These are phyloP conservation scores for Tetramorium parvispinum DNA, from an alignment of 1,140 invertebrate genomes.

Conservation along the genomic window DNA sequence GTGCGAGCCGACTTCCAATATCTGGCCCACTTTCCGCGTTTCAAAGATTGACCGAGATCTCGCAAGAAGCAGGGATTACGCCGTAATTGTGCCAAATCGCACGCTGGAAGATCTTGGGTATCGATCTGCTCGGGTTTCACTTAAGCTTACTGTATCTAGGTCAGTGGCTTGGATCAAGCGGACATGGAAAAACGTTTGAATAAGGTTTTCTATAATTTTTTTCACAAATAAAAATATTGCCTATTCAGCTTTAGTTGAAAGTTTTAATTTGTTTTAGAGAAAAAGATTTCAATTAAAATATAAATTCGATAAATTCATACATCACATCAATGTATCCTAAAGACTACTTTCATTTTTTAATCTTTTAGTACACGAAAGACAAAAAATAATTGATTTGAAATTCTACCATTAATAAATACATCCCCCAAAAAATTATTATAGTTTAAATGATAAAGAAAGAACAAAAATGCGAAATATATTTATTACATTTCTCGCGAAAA, in stretches of 20 bases:
- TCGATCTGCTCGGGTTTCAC: slow-evolving; percentile 6
- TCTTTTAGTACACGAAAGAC: not conserved
- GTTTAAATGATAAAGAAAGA: not conserved
- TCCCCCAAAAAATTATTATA: not conserved
- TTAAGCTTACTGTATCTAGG: slow-evolving; percentile 49
- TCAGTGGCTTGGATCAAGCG: slow-evolving; percentile 6
- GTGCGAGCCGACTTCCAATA: slow-evolving; percentile 44
- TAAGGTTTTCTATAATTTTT: not conserved
- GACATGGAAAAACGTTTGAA: not conserved
- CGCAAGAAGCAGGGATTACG: slow-evolving; percentile 54
- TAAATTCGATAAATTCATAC: no score
- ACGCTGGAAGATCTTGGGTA: slow-evolving; percentile 54
- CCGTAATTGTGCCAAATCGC: slow-evolving; percentile 64
- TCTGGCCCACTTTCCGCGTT: not conserved
- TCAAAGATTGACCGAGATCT: slow-evolving; percentile 20
- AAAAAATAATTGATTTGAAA: not conserved
- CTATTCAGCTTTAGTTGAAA: not conserved
- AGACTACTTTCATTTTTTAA: no score
- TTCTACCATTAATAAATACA: not conserved
- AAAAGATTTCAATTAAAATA: not conserved
- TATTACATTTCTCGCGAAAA: not conserved
- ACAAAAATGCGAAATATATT: not conserved
- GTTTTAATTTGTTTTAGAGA: not conserved
- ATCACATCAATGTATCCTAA: no score
- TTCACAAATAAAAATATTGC: not conserved